phyloP scores from a whole-genome alignment of 2,113 vertebrate species.

The Saccopteryx leptura region DNA sequence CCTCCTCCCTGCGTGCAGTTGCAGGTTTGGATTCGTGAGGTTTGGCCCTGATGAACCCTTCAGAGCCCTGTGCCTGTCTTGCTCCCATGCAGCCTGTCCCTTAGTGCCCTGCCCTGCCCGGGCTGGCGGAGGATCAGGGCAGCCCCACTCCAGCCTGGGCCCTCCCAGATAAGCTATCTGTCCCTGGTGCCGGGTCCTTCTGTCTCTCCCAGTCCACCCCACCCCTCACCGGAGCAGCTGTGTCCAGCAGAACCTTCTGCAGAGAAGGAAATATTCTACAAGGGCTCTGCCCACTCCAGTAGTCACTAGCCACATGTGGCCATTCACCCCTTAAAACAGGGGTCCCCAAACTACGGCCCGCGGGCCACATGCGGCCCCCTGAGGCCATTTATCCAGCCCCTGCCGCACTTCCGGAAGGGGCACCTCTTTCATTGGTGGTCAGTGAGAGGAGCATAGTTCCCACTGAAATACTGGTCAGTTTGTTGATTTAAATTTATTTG shows the following conservation, averaged over 20 bases:
- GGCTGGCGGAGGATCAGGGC: not conserved
- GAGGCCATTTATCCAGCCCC: too few species aligned
- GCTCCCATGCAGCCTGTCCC: not conserved
- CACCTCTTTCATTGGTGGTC: too few species aligned
- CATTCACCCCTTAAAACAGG: not conserved
- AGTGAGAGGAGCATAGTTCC: too few species aligned
- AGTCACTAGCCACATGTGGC: not conserved
- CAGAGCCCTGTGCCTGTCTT: rapidly evolving
- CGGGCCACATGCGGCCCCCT: too few species aligned
- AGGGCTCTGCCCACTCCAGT: not conserved
- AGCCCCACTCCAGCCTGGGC: too few species aligned
- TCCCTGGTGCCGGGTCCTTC: not conserved
- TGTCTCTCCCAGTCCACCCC: not conserved
- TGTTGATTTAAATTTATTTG: too few species aligned
- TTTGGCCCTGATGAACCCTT: not conserved
- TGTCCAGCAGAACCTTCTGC: not conserved
- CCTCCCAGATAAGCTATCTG: not conserved
- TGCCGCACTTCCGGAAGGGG: too few species aligned
- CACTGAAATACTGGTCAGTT: too few species aligned
- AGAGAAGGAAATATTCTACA: not conserved
- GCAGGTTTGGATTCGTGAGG: not conserved
- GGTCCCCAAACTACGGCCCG: too few species aligned
- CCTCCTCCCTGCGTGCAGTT: not conserved
- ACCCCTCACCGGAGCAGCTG: not conserved
- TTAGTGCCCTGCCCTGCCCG: not conserved